A percentile compares a stretch with the other conserved stretches of the same genome.
Evolutionary conservation across 2,888 invertebrate species (phyloP).

Genomic region (Patella ulyssiponensis): DNA sequence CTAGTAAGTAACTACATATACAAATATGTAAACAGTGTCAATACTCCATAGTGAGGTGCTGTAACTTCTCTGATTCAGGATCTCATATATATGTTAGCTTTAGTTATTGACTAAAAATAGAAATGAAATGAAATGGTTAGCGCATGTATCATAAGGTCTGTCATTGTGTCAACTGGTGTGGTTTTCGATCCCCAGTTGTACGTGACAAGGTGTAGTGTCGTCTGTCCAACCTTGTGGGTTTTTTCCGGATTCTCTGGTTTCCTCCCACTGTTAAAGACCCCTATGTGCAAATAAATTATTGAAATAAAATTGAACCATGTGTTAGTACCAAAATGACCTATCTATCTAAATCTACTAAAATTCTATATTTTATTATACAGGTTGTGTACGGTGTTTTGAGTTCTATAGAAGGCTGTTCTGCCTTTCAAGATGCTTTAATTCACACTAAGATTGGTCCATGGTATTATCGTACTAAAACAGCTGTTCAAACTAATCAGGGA

Average conservation of each 20-base stretch:
- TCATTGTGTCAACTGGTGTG: too few relatives aligned
- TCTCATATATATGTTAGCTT: too few relatives aligned
- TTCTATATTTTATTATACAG: slow-evolving; percentile 44
- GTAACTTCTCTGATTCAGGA: not conserved
- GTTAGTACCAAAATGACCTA: too few relatives aligned
- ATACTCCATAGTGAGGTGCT: not conserved
- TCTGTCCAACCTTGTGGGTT: too few relatives aligned
- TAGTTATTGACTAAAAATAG: not conserved
- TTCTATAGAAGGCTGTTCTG: slow-evolving; percentile 93
- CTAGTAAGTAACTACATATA: slow-evolving; percentile 73
- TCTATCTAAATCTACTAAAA: too few relatives aligned
- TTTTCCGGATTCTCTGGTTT: too few relatives aligned
- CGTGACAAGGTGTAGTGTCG: too few relatives aligned
- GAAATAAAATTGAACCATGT: too few relatives aligned
- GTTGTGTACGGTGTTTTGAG: slow-evolving; percentile 90
- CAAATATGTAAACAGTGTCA: not conserved
- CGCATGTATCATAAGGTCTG: too few relatives aligned
- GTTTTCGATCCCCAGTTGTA: too few relatives aligned
- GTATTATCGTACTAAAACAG: slow-evolving; percentile 83
- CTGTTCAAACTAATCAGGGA: slow-evolving; percentile 78
- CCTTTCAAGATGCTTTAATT: slow-evolving; percentile 86
- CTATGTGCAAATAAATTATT: too few relatives aligned
- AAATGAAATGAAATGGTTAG: not conserved
- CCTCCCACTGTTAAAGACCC: too few relatives aligned
- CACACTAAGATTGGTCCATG: slow-evolving; percentile 82